These are phyloP conservation scores for Drosophila merina DNA, from an alignment of 2,888 invertebrate genomes.

Conservation along the genomic window DNA sequence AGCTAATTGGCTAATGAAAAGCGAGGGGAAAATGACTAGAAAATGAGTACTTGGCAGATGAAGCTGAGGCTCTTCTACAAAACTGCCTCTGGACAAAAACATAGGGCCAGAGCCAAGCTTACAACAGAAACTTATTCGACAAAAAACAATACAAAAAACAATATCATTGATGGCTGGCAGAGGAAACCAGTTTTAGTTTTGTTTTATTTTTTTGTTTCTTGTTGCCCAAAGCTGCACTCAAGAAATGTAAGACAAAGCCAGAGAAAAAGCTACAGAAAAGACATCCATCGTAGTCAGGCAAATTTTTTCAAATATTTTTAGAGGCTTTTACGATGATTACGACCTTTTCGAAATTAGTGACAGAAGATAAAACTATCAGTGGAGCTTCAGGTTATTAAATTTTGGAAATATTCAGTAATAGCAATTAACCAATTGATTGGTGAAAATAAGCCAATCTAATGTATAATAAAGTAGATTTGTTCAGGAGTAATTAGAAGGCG, in stretches of 20 bases:
- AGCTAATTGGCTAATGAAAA: conserved; percentile 47
- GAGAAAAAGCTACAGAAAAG: conserved; percentile 37
- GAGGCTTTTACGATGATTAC: conserved; percentile 12
- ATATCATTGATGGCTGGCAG: conserved; percentile 63
- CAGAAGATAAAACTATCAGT: conserved; percentile 20
- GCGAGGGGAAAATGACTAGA: conserved; percentile 18
- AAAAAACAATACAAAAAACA: conserved; percentile 39
- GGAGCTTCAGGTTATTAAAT: background rate
- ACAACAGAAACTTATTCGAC: conserved; percentile 49
- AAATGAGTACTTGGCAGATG: conserved; percentile 1
- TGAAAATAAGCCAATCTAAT: background rate
- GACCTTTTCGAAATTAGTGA: conserved; percentile 20
- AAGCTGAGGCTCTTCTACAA: conserved; percentile 14
- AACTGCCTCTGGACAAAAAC: conserved; percentile 20
- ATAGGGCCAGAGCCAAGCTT: conserved; percentile 29
- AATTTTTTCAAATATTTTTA: conserved; percentile 21
- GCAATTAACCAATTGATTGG: conserved; percentile 3
- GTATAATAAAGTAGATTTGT: conserved; percentile 4
- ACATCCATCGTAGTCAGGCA: conserved; percentile 26
- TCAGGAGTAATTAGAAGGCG: conserved; percentile 12
- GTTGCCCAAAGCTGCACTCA: conserved; percentile 56
- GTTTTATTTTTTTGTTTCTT: conserved; percentile 37
- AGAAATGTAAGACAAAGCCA: conserved; percentile 60
- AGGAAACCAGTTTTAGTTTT: conserved; percentile 60
- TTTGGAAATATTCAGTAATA: background rate